Conservation (phyloP, 2,888 invertebrate species). For the Phengaris alcon region DNA sequence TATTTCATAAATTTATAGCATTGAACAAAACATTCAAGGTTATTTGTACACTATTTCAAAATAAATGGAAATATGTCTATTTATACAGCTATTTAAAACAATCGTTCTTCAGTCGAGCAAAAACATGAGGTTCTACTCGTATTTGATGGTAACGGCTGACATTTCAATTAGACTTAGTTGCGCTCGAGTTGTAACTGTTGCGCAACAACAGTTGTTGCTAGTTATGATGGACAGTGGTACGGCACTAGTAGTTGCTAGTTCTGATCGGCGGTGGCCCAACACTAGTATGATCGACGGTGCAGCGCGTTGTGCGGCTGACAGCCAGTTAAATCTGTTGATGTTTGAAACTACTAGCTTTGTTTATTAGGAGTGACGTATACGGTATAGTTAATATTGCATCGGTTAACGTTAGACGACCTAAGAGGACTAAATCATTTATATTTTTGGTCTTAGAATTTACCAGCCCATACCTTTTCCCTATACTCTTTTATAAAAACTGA, state of each 20-base stretch:
- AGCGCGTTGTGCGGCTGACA: conserved; percentile 33
- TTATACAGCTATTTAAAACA: neutral
- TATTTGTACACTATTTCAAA: neutral
- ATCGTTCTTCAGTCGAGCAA: neutral
- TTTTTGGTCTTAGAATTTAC: too few species aligned
- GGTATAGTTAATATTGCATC: neutral
- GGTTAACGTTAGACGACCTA: neutral
- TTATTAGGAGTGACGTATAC: neutral
- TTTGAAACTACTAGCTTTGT: conserved; percentile 13
- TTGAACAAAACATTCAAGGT: neutral
- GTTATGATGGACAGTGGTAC: conserved; percentile 32
- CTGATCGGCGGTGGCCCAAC: conserved; percentile 30
- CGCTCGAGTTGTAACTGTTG: conserved; percentile 42
- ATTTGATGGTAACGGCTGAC: conserved; percentile 53
- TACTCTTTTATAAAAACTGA: too few species aligned
- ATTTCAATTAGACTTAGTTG: conserved; percentile 67
- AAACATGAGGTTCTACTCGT: conserved; percentile 8
- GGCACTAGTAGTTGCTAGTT: conserved; percentile 30
- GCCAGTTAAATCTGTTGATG: conserved; percentile 19
- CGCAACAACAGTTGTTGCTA: conserved; percentile 24
- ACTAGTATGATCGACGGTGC: conserved; percentile 32
- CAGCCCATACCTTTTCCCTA: too few species aligned
- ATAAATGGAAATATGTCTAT: neutral
- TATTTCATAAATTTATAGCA: neutral
- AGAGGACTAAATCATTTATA: too few species aligned